phyloP scores from a whole-genome alignment of 2,113 vertebrate genomes.

The Sapayoa aenigma region DNA sequence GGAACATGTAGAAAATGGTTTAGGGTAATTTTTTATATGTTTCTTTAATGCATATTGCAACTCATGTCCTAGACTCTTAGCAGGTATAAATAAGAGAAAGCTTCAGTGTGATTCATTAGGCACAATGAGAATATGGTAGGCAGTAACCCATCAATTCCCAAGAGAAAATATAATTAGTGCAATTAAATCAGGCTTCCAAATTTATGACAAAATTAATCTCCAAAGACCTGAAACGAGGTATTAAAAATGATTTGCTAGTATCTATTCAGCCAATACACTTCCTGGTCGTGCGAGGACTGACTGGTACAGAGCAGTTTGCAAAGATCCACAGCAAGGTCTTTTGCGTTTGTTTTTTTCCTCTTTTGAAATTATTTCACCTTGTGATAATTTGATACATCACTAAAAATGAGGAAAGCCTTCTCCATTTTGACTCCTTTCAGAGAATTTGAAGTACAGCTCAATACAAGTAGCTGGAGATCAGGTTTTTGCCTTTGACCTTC shows the following conservation, averaged over 20 bases:
- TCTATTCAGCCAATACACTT: background rate
- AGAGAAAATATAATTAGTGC: constrained; percentile 49
- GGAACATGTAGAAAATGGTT: background rate
- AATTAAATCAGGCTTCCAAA: constrained; percentile 60
- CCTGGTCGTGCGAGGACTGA: background rate
- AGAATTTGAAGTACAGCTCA: background rate
- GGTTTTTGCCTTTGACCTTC: constrained; percentile 1
- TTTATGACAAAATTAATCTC: constrained; percentile 59
- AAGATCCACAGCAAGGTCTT: background rate
- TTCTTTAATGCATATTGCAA: constrained; percentile 2
- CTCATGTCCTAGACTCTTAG: background rate
- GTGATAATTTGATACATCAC: background rate
- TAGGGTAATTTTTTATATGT: constrained; percentile 5
- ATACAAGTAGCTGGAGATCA: background rate
- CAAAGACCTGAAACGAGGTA: constrained; percentile 33
- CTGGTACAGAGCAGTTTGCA: background rate
- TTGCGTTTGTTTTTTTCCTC: background rate
- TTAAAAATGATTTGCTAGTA: constrained; percentile 37
- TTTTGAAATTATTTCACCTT: background rate
- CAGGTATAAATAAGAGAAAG: constrained; percentile 40
- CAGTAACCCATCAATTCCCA: constrained; percentile 48
- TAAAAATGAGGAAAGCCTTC: background rate
- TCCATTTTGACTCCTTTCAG: background rate
- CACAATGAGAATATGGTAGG: background rate
- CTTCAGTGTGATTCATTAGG: background rate